Evolutionary conservation across 2,888 invertebrate species (phyloP), one percentile per base, ranked within the genome.

Genomic region (Gymnocheta viridis): DNA sequence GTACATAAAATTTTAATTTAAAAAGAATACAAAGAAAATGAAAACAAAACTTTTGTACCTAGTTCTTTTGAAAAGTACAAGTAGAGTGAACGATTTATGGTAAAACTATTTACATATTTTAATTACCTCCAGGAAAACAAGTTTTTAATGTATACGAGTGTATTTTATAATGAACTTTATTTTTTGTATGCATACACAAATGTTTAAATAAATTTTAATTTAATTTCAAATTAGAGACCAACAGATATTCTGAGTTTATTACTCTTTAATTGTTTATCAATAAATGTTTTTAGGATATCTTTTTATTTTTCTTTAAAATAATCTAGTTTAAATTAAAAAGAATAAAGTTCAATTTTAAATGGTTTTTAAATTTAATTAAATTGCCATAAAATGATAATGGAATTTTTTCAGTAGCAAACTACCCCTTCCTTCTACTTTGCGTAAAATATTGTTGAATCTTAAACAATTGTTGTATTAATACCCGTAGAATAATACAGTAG

Each of bases 351-450:
- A 58, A 81, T 77, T 84, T 82, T 80, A 79, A 78, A 86, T 85
- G 74, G 47, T 24, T 77, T 76, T 86, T 86, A 82, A 85, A 86
- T 87, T 81, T 54, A 85, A 87, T 86, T 85, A 86, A 86, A 87
- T 44, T 69, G 77, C 84, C 66, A 85, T 86, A 86, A 86, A 87
- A 85, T 70, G 77, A 78, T 81, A 60, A 72, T 41, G 51, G 17
- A 44, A 44, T 27, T 38, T 19, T 24, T n/a, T 2, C 19, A 19
- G 32, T 29, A 24, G 22, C 56, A 44, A 69, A 27, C 76, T 47
- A 66, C 66, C 74, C 79, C 69, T 67, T 69, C 62, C n/a, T n/a
- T 64, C 56, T 32, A 44, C n/a, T n/a, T 51, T 60, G 56, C 27
- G n/a, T 6, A 51, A 9, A 29, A 4, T 14, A 10, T 17, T 58